Conservation (phyloP, 2,113 vertebrate species). For the Pangasianodon hypophthalmus region DNA sequence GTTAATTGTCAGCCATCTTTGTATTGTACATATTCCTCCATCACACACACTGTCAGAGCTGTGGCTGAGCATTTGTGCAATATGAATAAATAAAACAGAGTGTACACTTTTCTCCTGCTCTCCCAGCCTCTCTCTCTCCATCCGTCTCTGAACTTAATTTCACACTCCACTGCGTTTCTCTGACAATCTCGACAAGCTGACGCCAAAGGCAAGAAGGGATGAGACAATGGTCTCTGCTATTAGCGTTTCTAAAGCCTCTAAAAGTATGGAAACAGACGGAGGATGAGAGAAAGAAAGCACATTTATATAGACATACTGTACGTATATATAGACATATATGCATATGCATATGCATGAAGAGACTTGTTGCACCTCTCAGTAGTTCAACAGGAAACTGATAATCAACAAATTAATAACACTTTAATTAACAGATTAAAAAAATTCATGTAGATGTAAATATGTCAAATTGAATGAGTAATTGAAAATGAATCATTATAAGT, state of each 20-base stretch:
- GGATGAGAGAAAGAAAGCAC: neutral
- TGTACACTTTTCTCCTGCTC: conserved; percentile 47
- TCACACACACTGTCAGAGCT: conserved; percentile 19
- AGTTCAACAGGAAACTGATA: neutral
- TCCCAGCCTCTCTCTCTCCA: conserved; percentile 56
- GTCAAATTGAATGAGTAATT: neutral
- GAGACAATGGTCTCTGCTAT: conserved; percentile 33
- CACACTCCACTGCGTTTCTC: conserved; percentile 44
- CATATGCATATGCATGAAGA: neutral
- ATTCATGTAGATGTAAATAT: neutral
- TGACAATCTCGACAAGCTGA: conserved; percentile 45
- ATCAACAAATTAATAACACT: neutral
- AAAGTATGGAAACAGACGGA: neutral
- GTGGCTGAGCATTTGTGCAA: conserved; percentile 15
- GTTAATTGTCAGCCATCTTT: neutral
- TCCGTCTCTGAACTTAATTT: conserved; percentile 63
- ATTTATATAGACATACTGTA: neutral
- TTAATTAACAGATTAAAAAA: neutral
- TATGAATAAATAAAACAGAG: conserved; percentile 44
- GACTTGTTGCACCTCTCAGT: too few species aligned
- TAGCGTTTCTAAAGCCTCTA: conserved; percentile 10
- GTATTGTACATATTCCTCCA: neutral
- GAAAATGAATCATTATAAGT: neutral
- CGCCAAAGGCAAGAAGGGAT: conserved; percentile 35
- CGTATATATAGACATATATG: neutral